Percentiles rank a stretch among this genome's conserved stretches.
phyloP scores from a whole-genome alignment of 2,113 vertebrate species.

The Notothenia coriiceps region DNA sequence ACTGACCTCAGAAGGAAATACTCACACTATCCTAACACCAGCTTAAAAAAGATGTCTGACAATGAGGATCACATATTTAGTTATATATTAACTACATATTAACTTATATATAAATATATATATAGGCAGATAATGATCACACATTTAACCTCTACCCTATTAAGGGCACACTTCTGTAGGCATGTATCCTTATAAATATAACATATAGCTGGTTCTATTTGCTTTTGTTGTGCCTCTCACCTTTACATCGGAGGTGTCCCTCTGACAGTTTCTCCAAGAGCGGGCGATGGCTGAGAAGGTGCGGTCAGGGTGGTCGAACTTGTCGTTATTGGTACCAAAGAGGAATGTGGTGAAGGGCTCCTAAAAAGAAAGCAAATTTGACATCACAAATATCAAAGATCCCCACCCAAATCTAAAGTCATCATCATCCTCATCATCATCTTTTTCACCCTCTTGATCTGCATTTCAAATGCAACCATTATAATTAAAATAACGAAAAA shows the following conservation, averaged over 20 bases:
- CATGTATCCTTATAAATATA: neutral
- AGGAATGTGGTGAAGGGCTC: conserved; percentile 98
- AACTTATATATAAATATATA: neutral
- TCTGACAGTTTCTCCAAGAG: conserved; percentile 97
- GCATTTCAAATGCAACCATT: neutral
- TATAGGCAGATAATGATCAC: neutral
- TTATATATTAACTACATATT: neutral
- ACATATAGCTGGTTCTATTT: neutral
- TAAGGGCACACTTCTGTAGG: neutral
- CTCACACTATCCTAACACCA: neutral
- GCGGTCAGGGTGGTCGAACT: conserved; percentile 95
- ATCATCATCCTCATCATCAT: neutral
- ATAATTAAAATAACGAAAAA: conserved; percentile 9
- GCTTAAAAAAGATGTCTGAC: neutral
- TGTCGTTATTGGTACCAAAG: conserved; percentile 91
- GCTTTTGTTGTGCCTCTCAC: conserved; percentile 75
- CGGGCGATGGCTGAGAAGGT: conserved; percentile 92
- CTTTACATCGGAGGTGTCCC: conserved; percentile 96
- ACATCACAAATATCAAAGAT: conserved; percentile 23
- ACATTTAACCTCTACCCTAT: neutral
- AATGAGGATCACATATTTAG: neutral
- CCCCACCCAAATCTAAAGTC: neutral
- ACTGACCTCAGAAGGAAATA: neutral
- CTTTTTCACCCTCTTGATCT: neutral
- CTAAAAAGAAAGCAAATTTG: conserved; percentile 75